Conservation (phyloP, 2,113 vertebrate genomes). For the Tauraco erythrolophus region DNA sequence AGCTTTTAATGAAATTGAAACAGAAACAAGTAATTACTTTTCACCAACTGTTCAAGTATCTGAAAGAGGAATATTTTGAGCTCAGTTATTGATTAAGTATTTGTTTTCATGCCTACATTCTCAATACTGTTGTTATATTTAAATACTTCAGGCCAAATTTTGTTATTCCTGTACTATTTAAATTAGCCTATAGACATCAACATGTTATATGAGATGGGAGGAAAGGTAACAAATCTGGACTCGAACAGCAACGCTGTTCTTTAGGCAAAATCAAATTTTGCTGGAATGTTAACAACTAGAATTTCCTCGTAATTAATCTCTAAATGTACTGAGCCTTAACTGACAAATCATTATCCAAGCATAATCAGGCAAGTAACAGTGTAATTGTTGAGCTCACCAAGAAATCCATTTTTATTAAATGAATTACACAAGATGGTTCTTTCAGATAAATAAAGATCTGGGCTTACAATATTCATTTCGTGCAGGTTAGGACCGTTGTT, state of each 20-base stretch:
- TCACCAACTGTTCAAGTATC: neutral
- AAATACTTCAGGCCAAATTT: neutral
- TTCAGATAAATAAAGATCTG: neutral
- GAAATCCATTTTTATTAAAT: neutral
- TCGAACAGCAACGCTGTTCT: neutral
- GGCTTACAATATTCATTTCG: neutral
- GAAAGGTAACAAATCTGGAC: neutral
- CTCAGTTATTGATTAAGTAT: slow-evolving; percentile 7
- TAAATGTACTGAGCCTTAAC: neutral
- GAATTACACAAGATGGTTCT: neutral
- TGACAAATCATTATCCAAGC: neutral
- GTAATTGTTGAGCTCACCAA: neutral
- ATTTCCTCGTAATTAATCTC: slow-evolving; percentile 28
- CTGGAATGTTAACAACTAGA: neutral
- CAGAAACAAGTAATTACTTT: slow-evolving; percentile 40
- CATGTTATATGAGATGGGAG: neutral
- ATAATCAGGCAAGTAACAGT: neutral
- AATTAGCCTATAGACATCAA: neutral
- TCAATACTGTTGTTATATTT: neutral
- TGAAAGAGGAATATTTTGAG: neutral
- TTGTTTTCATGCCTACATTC: neutral
- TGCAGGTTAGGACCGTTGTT: neutral
- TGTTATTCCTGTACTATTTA: neutral
- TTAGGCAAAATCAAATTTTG: neutral
- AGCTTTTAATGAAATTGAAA: slow-evolving; percentile 36